Evolutionary conservation across 2,797 vertebrate genomes (phyloP), one percentile per base, ranked within the genome.

Genomic region (Aphelocoma californica): DNA sequence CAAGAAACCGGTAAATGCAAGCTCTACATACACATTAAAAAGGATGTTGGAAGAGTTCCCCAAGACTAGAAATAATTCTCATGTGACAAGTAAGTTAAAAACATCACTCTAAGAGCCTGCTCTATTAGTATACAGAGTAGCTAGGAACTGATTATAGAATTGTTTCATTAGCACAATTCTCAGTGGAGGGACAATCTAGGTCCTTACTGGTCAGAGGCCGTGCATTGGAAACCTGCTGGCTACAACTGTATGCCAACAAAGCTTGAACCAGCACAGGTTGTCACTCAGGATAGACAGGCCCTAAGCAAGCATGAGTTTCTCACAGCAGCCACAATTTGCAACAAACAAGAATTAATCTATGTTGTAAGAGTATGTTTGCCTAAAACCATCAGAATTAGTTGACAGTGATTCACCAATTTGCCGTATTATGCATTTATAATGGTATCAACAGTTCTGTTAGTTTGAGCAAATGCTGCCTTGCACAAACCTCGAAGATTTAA

Each of bases 391-490:
- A 71, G 40, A 83, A 94, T 69, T 47, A 85, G 23, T 80, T 77
- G 64, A 89, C 32, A 92, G 51, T 48, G 45, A 67, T 69, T 78
- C 62, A 91, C 54, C 58, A 72, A 66, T 93, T 88, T 93, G 70
- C 60, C 90, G 50, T 44, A 69, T 54, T 75, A 83, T 38, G 61
- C n/a, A 50, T 71, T 74, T 74, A 19, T 64, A 91, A 86, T n/a
- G 81, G 62, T 66, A 89, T 60, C 79, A 91, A 96, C 92, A 96
- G 93, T 96, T 96, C 96, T 67, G 89, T 26, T 38, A 92, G 73
- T 92, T 88, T 88, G 77, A 91, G 73, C 64, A 88, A 91, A 81
- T 24, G 54, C 29, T 70, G 62, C 58, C 92, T 72, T 72, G 38
- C 75, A 86, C 64, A 86, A 81, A 92, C 54, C 75, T 92, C 36